Base-by-base conservation (phyloP, 2,888 invertebrate species). In the Acheta domesticus region DNA sequence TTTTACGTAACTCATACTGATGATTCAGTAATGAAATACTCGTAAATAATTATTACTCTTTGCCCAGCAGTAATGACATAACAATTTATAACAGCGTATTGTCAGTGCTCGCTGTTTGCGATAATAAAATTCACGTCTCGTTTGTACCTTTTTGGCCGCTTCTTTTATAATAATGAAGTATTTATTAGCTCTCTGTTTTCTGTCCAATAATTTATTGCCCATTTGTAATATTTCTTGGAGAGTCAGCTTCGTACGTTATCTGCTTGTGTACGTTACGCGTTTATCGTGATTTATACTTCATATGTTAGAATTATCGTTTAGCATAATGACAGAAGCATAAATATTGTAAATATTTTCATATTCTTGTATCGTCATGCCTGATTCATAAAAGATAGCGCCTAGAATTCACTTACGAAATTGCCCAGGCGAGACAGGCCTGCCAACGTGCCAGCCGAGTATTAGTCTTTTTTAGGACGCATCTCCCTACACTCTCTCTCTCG, bases 121-220 rank as follows among this genome's bases (percentile, higher is more conserved):
- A 62, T 62, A n/a, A 62, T 62, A 62, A 62, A 62, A 62, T n/a
- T 62, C 62, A 19, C 62, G 62, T n/a, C 62, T 62, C 62, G 14
- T 62, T 62, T n/a, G 62, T 62, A 16, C n/a, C 14, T 62, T 62
- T n/a, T 14, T n/a, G 14, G 62, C n/a, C n/a, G 62, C 62, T n/a
- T 62, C n/a, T n/a, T 62, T 62, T 62, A 62, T 62, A 19, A n/a
- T 62, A 62, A 62, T 62, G 62, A 62, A 62, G 62, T 62, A 62
- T 62, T 62, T 62, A 62, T 62, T 62, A 62, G 62, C 62, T 62
- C 62, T 62, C 62, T 62, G 62, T 62, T 62, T 62, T 62, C 62
- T 62, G 62, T 62, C 62, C 62, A n/a, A 62, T 62, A 62, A 62
- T 62, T 62, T 62, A 62, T n/a, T 62, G n/a, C 62, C 14, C 62